Percentiles rank a stretch among this genome's conserved stretches.
phyloP scores from a whole-genome alignment of 2,113 vertebrate species.

The Amia ocellicauda region DNA sequence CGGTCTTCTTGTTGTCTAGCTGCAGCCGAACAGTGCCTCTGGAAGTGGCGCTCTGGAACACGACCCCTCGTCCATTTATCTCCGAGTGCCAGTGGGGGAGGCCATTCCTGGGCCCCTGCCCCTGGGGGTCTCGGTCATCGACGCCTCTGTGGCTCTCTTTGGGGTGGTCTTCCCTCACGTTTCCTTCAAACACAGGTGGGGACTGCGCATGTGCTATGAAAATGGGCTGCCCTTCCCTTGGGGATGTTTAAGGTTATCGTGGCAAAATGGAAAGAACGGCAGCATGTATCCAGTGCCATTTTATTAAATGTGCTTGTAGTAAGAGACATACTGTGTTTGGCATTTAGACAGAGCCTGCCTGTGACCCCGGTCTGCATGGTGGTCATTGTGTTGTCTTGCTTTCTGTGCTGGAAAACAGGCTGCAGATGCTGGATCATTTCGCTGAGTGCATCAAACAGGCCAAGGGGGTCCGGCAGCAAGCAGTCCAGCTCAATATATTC shows the following conservation, averaged over 20 bases:
- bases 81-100: slow-evolving; percentile 88
- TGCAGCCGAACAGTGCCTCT: slow-evolving; percentile 96
- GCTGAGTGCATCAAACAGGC: slow-evolving; percentile 98
- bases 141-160: slow-evolving; percentile 94
- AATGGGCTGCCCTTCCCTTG: no score
- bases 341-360: neutral
- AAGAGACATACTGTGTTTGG: neutral
- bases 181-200: slow-evolving; percentile 94
- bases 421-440: slow-evolving; percentile 99
- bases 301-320: no score
- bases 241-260: no score
- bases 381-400: no score
- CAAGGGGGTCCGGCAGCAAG: slow-evolving; percentile 95
- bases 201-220: slow-evolving; percentile 8
- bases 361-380: neutral
- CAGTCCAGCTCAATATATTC: slow-evolving; percentile 97
- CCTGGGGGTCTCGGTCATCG: slow-evolving; percentile 93
- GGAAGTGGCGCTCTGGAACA: slow-evolving; percentile 96
- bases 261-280: no score
- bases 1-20: slow-evolving; percentile 54
- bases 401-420: slow-evolving; percentile 56
- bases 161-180: slow-evolving; percentile 98
- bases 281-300: no score
- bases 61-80: slow-evolving; percentile 94
- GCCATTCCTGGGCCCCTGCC: slow-evolving; percentile 93